These are phyloP conservation scores for Alligator mississippiensis DNA, from an alignment of 2,113 vertebrate genomes.

Conservation along the genomic window DNA sequence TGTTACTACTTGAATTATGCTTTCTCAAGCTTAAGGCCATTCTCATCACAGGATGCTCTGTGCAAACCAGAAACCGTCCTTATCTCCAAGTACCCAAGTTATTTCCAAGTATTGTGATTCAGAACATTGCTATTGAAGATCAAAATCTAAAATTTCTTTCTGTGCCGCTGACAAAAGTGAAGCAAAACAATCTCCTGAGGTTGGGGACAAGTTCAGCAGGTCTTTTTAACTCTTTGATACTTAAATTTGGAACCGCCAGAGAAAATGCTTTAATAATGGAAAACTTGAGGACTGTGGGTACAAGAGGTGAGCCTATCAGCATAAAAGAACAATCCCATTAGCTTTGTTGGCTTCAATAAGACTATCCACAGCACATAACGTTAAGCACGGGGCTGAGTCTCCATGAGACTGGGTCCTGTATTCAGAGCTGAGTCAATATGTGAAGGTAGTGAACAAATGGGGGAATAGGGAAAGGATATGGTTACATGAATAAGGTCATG, in stretches of 20 bases:
- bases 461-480: neutral
- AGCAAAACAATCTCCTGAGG: slow-evolving; percentile 8
- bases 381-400: rapidly evolving
- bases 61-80: slow-evolving; percentile 1
- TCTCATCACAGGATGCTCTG: neutral
- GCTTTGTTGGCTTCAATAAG: neutral
- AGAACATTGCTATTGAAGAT: neutral
- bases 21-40: slow-evolving; percentile 16
- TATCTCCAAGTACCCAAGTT: slow-evolving; percentile 25
- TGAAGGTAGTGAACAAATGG: neutral
- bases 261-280: neutral
- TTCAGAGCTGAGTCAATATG: neutral
- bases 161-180: neutral
- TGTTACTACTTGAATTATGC: slow-evolving; percentile 29
- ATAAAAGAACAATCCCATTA: neutral
- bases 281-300: neutral
- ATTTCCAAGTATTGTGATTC: neutral
- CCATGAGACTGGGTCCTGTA: neutral
- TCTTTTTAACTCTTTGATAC: neutral
- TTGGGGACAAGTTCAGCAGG: neutral
- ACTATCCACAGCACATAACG: rapidly evolving
- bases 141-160: slow-evolving; percentile 8
- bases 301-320: neutral
- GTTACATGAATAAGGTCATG: neutral
- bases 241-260: neutral